Base-by-base conservation (phyloP, 2,888 invertebrate genomes). In the Saturnia japonica region DNA sequence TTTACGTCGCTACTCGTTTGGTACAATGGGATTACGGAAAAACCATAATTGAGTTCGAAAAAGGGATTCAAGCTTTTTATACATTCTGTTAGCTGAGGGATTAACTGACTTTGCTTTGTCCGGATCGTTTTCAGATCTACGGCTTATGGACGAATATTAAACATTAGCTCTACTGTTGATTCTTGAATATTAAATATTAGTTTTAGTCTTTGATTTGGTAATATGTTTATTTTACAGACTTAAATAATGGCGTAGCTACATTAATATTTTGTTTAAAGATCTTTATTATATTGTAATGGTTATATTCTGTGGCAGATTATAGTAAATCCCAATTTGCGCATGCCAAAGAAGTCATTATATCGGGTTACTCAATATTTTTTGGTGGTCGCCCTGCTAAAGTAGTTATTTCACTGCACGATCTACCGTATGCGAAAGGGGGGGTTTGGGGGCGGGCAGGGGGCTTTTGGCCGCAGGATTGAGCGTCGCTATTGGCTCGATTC, bases 1-100 rank as follows among this genome's bases (percentile, higher is more conserved):
- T 78, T 81, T 81, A 79, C 79, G 76, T 81, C 74, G 71, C 73
- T 75, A 70, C 74, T 80, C 81, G 84, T 84, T 84, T 80, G 83
- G 80, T 82, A 71, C 79, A 79, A 81, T 72, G 70, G 77, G 80
- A 81, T 82, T 82, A 79, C 79, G 75, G 76, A 74, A 74, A 73
- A 71, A 74, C 69, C 71, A 73, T 43, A 73, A 69, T 69, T 76
- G 72, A 73, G 72, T 73, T 72, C 69, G 69, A 57, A 76, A n/a
- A 78, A 74, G 77, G 79, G 81, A 80, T 82, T 78, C 75, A 69
- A 71, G 54, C 66, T 76, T 75, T 76, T 77, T 77, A 75, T 78
- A 79, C 75, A n/a, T 74, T 74, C 72, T 71, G 72, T 73, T 74
- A 74, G 73, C 69, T 70, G 75, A 70, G 72, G 71, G 75, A 73